Evolutionary conservation across 2,113 vertebrate genomes (phyloP).

Genomic region (Alethe castanea): DNA sequence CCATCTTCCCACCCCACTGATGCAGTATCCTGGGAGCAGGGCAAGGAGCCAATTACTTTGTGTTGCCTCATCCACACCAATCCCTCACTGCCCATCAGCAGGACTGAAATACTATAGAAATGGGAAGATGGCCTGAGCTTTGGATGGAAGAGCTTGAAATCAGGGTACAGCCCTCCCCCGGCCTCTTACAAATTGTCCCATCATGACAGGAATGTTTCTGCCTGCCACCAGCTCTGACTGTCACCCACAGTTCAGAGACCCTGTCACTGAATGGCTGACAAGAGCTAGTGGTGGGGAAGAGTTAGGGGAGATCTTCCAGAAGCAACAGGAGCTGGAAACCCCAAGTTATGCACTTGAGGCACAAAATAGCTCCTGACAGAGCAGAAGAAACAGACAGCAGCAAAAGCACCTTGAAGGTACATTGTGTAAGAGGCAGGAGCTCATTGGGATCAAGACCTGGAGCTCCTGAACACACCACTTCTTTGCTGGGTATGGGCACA

Average conservation of each 20-base stretch:
- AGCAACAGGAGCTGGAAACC: not conserved
- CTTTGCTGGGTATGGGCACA: not conserved
- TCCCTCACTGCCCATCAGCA: not conserved
- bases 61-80: not conserved
- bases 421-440: not conserved
- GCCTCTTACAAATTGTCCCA: not conserved
- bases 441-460: fast-evolving
- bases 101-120: not conserved
- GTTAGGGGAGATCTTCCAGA: not conserved
- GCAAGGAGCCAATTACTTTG: not conserved
- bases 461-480: not conserved
- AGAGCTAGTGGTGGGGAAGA: not conserved
- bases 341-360: not conserved
- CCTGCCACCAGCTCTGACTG: not conserved
- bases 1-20: not conserved
- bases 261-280: not conserved
- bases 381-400: not conserved
- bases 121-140: not conserved
- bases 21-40: not conserved
- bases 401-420: not conserved
- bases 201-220: not conserved
- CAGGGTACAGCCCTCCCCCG: not conserved
- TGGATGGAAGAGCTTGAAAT: not conserved
- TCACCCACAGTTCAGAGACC: not conserved
- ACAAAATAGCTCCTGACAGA: not conserved